Evolutionary conservation across 1,140 invertebrate species (phyloP).

Genomic region (Zophobas atratus): DNA sequence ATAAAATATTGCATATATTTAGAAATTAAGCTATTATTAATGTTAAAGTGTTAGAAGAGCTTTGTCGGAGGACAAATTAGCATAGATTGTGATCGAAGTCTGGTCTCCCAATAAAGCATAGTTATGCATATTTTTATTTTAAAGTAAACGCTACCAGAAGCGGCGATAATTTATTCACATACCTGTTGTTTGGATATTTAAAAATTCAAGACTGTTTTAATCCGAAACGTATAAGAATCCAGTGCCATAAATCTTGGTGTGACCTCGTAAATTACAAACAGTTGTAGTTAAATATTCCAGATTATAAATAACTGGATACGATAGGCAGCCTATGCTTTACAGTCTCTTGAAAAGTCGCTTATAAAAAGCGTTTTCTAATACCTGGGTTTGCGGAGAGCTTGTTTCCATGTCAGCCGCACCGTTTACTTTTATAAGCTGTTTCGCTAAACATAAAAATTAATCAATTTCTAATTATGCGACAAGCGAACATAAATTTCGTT

Average conservation of each 20-base stretch:
- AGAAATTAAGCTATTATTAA: constrained; percentile 23
- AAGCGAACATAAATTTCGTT: constrained; percentile 58
- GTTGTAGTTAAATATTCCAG: constrained; percentile 69
- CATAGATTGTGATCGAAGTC: constrained; percentile 60
- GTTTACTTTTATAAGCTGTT: constrained; percentile 61
- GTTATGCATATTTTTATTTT: constrained; percentile 62
- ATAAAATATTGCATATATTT: background rate
- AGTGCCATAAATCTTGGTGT: constrained; percentile 67
- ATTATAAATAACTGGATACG: constrained; percentile 68
- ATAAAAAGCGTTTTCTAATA: constrained; percentile 67
- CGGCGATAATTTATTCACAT: constrained; percentile 63
- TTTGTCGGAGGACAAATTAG: constrained; percentile 12
- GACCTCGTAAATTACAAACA: constrained; percentile 69
- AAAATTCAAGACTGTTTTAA: constrained; percentile 65
- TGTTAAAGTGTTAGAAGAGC: constrained; percentile 20
- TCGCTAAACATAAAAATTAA: constrained; percentile 66
- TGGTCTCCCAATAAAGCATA: constrained; percentile 60
- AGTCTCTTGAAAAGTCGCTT: constrained; percentile 54
- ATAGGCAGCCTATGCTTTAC: constrained; percentile 55
- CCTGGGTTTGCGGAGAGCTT: constrained; percentile 62
- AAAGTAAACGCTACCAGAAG: constrained; percentile 61
- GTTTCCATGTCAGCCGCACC: constrained; percentile 58
- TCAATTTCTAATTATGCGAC: constrained; percentile 66
- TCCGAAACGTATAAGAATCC: constrained; percentile 67
- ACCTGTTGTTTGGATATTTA: constrained; percentile 66